phyloP scores from a whole-genome alignment of 1,140 invertebrate species.

The Chymomyza costata region DNA sequence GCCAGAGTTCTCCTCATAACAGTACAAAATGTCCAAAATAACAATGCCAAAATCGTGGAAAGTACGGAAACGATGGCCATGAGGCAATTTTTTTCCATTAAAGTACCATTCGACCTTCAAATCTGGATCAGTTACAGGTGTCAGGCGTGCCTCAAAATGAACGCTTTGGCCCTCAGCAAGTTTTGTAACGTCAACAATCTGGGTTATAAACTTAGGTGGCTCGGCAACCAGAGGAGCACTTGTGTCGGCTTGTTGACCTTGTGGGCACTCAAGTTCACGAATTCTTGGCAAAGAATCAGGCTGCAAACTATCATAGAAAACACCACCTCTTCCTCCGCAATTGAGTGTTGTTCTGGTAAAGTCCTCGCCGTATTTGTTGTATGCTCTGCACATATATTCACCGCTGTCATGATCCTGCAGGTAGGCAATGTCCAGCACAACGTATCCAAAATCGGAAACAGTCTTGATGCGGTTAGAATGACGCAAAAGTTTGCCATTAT shows the following conservation, averaged over 20 bases:
- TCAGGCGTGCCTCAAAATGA: constrained; percentile 94
- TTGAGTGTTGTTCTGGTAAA: constrained; percentile 88
- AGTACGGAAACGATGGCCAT: constrained; percentile 95
- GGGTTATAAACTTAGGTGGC: constrained; percentile 93
- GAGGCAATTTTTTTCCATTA: constrained; percentile 92
- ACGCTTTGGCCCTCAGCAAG: constrained; percentile 94
- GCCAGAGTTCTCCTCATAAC: constrained; percentile 97
- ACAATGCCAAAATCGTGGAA: constrained; percentile 99
- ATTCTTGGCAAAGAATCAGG: constrained; percentile 95
- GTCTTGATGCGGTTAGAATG: constrained; percentile 95
- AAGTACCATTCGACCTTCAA: constrained; percentile 96
- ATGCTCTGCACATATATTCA: constrained; percentile 92
- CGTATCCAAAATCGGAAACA: constrained; percentile 96
- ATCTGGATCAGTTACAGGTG: constrained; percentile 93
- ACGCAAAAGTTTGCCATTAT: constrained; percentile 90
- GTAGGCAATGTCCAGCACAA: constrained; percentile 95
- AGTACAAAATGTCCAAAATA: constrained; percentile 96
- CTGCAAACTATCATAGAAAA: constrained; percentile 95
- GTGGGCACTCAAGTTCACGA: constrained; percentile 87
- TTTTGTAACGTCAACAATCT: constrained; percentile 87
- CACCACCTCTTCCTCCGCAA: constrained; percentile 89
- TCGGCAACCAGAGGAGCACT: constrained; percentile 83
- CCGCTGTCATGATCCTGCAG: constrained; percentile 95
- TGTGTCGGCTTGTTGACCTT: constrained; percentile 78
- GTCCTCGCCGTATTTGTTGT: constrained; percentile 93